Conservation (phyloP, 2,113 vertebrate species). For the Aphelocoma coerulescens region DNA sequence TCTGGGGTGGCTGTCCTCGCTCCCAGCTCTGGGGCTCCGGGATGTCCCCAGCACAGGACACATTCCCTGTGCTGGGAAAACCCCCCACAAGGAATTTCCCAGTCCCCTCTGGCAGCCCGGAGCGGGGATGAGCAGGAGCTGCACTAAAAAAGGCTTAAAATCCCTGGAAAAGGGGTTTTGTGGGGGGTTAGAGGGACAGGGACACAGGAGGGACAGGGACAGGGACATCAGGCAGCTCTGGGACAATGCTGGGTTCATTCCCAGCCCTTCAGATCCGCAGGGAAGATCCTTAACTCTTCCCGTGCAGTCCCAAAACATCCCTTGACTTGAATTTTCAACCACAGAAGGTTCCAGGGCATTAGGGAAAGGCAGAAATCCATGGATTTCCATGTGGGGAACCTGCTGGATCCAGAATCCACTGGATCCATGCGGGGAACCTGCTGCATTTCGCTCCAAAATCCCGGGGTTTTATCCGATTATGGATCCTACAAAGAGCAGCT, state of each 20-base stretch:
- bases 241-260: background rate
- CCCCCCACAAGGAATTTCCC: background rate
- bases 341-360: background rate
- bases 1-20: background rate
- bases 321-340: background rate
- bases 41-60: background rate
- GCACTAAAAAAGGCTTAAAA: background rate
- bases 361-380: background rate
- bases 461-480: accelerated
- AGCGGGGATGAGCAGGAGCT: background rate
- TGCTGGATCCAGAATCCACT: background rate
- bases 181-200: background rate
- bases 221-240: background rate
- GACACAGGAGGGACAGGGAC: background rate
- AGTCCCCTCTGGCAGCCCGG: background rate
- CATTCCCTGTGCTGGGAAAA: accelerated
- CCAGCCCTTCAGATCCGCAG: background rate
- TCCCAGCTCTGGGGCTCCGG: background rate
- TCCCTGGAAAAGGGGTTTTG: background rate
- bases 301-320: background rate
- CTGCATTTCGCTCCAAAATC: background rate
- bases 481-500: background rate
- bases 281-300: background rate
- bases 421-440: background rate
- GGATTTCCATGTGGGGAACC: accelerated